Evolutionary conservation across 2,113 vertebrate genomes (phyloP).

Genomic region (Eulemur macaco): DNA sequence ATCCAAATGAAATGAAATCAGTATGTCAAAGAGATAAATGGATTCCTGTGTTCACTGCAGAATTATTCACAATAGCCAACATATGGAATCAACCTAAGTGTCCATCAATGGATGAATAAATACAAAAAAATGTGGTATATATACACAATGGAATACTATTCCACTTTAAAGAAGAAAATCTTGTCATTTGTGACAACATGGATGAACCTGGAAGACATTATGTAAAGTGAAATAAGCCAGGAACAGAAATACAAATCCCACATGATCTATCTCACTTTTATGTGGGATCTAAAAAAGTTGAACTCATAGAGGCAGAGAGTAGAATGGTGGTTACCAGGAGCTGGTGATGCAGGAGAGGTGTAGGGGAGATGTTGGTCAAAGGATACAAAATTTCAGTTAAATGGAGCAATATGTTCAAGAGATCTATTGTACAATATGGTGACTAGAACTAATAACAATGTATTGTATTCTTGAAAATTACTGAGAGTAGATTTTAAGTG

Average conservation of each 20-base stretch:
- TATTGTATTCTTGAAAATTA: background rate
- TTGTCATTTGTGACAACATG: background rate
- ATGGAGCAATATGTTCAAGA: background rate
- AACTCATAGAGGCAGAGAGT: background rate
- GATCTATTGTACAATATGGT: background rate
- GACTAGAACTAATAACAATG: background rate
- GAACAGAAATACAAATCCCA: background rate
- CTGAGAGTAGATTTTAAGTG: background rate
- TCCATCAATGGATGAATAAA: background rate
- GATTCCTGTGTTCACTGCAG: background rate
- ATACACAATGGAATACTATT: background rate
- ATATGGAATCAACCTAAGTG: background rate
- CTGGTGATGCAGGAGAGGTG: background rate
- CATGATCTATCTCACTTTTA: background rate
- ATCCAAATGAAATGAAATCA: background rate
- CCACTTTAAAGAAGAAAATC: background rate
- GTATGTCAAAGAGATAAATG: background rate
- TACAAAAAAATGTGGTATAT: background rate
- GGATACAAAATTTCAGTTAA: background rate
- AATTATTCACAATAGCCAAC: background rate
- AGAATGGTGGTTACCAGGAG: background rate
- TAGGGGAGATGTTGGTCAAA: background rate
- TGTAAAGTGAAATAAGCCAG: background rate
- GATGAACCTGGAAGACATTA: background rate
- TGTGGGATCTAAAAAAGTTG: background rate